phyloP scores from a whole-genome alignment of 2,797 vertebrate genomes.

The Xyrichtys novacula region DNA sequence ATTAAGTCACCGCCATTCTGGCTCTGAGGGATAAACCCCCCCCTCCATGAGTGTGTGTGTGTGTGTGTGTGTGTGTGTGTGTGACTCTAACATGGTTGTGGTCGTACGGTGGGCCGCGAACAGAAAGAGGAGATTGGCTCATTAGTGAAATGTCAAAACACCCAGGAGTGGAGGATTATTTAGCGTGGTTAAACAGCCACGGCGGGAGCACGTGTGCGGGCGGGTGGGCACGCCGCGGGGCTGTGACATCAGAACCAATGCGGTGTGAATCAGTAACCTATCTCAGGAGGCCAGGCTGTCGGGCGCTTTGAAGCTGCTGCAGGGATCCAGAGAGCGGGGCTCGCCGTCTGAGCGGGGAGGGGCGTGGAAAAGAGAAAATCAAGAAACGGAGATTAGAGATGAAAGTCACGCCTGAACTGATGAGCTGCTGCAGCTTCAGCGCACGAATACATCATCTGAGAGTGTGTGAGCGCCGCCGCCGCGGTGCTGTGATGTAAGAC shows the following conservation, averaged over 20 bases:
- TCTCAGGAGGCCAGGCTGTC: conserved; percentile 61
- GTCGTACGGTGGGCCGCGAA: conserved; percentile 42
- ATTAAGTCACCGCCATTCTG: conserved; percentile 22
- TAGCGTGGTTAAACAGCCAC: conserved; percentile 59
- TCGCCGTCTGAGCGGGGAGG: conserved; percentile 24
- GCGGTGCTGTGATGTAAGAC: conserved; percentile 21
- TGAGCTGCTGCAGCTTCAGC: conserved; percentile 50
- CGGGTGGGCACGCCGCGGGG: conserved; percentile 44
- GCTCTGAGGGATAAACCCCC: background rate
- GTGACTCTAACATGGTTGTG: conserved; percentile 41
- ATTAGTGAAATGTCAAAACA: conserved; percentile 69
- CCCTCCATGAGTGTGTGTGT: conserved; percentile 18
- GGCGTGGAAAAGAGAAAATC: conserved; percentile 1
- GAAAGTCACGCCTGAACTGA: conserved; percentile 56
- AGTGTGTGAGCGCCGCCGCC: too few relatives aligned
- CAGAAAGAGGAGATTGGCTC: conserved; percentile 64
- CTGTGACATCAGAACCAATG: conserved; percentile 54
- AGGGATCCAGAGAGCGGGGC: conserved; percentile 51
- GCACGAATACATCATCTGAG: conserved; percentile 55
- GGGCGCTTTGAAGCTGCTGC: conserved; percentile 57
- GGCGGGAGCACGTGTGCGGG: conserved; percentile 53
- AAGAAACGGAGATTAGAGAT: conserved; percentile 57
- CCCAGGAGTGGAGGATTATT: conserved; percentile 64
- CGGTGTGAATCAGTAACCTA: conserved; percentile 64
- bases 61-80: too few relatives aligned